These are phyloP conservation scores for Drosophila arawakana DNA, from an alignment of 1,140 invertebrate species.

Conservation along the genomic window DNA sequence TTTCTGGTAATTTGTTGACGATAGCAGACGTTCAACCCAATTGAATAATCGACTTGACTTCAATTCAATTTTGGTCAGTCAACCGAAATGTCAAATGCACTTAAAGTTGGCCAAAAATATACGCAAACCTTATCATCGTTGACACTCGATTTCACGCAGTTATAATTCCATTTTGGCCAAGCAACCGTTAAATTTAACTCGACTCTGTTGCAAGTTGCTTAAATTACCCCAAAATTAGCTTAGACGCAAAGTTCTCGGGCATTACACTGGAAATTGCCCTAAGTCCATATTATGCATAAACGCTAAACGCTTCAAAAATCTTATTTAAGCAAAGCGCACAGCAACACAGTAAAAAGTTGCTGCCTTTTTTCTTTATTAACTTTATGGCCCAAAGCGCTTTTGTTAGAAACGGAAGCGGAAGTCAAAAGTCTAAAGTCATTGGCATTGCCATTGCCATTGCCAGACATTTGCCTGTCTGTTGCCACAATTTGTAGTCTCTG, in stretches of 20 bases:
- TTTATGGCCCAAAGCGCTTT: conserved; percentile 39
- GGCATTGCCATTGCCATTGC: conserved; percentile 29
- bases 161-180: conserved; percentile 48
- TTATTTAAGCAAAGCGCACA: conserved; percentile 40
- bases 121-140: conserved; percentile 43
- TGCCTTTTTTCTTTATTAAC: conserved; percentile 43
- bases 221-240: conserved; percentile 51
- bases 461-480: conserved; percentile 22
- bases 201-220: conserved; percentile 35
- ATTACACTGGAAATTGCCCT: conserved; percentile 5
- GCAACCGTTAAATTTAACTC: conserved; percentile 32
- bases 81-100: conserved; percentile 21
- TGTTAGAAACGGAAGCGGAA: conserved; percentile 37
- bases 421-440: conserved; percentile 3
- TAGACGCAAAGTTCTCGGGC: conserved; percentile 18
- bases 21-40: conserved; percentile 54
- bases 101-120: conserved; percentile 9
- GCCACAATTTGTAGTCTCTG: neutral
- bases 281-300: conserved; percentile 26
- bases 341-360: conserved; percentile 26
- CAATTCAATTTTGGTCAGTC: conserved; percentile 55
- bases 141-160: conserved; percentile 53
- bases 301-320: conserved; percentile 38
- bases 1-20: conserved; percentile 65
- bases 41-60: conserved; percentile 61